A percentile compares a stretch with the other conserved stretches of the same genome.
Evolutionary conservation across 2,888 invertebrate species (phyloP).

Genomic region (Venusia cambrica): DNA sequence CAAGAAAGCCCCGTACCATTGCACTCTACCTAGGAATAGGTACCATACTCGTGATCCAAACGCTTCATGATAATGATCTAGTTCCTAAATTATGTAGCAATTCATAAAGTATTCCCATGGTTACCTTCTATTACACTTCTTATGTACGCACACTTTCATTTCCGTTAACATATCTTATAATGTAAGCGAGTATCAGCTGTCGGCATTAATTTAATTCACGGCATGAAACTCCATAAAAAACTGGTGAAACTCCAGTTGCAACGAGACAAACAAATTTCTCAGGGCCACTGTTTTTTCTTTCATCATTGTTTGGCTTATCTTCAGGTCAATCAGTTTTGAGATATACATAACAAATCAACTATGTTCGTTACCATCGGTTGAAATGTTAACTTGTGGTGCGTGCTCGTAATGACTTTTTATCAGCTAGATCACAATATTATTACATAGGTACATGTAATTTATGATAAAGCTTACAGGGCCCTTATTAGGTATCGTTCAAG

Average conservation of each 20-base stretch:
- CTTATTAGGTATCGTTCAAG: no score
- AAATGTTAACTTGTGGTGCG: not conserved
- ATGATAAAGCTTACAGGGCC: no score
- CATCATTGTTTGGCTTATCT: slow-evolving; percentile 38
- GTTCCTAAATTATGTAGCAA: slow-evolving; percentile 3
- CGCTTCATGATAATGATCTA: slow-evolving; percentile 3
- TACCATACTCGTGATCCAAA: no score
- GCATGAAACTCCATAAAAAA: slow-evolving; percentile 47
- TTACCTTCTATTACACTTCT: slow-evolving; percentile 23
- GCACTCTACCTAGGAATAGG: no score
- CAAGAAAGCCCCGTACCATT: no score
- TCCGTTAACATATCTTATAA: slow-evolving; percentile 27
- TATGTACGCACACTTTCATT: slow-evolving; percentile 28
- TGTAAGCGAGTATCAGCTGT: slow-evolving; percentile 30
- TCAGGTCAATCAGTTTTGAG: slow-evolving; percentile 30
- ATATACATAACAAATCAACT: slow-evolving; percentile 20
- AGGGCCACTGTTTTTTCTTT: slow-evolving; percentile 47
- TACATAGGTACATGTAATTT: no score
- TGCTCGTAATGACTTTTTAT: no score
- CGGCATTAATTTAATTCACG: slow-evolving; percentile 40
- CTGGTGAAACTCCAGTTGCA: slow-evolving; percentile 50
- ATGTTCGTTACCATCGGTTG: slow-evolving; percentile 8
- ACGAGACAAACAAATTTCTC: slow-evolving; percentile 50
- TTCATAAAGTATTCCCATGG: slow-evolving; percentile 26
- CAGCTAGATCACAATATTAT: no score